phyloP scores from a whole-genome alignment of 2,888 invertebrate species.

The Caenorhabditis doughertyi region DNA sequence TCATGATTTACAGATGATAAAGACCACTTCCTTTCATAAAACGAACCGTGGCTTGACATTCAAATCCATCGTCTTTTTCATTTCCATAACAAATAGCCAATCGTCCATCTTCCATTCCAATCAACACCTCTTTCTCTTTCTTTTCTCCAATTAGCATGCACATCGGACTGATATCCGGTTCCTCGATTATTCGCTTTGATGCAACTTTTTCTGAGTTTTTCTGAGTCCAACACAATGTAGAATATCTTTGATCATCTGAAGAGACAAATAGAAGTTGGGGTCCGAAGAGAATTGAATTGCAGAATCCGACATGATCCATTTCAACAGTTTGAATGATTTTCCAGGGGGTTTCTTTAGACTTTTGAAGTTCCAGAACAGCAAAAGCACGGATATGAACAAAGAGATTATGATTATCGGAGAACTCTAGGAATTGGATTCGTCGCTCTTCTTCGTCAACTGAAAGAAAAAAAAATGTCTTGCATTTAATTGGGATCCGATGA shows the following conservation, averaged over 20 bases:
- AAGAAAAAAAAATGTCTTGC: conserved; percentile 4
- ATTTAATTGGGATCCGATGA: not conserved
- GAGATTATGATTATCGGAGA: conserved; percentile 3
- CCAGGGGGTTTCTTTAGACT: not conserved
- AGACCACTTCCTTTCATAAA: not conserved
- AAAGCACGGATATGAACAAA: conserved; percentile 43
- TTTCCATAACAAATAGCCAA: conserved; percentile 25
- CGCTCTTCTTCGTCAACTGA: conserved; percentile 37
- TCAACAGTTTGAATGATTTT: conserved; percentile 11
- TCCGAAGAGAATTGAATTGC: conserved; percentile 28
- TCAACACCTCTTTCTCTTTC: conserved; percentile 25
- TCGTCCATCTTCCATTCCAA: conserved; percentile 57
- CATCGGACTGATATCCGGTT: conserved; percentile 41
- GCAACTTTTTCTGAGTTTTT: not conserved
- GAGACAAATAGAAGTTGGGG: conserved; percentile 26
- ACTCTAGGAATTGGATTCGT: conserved; percentile 36
- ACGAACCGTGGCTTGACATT: not conserved
- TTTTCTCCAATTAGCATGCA: conserved; percentile 30
- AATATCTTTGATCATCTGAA: not conserved
- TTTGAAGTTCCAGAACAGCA: conserved; percentile 33
- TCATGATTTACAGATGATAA: too few relatives aligned
- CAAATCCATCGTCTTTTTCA: not conserved
- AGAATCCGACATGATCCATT: conserved; percentile 54
- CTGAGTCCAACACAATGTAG: conserved; percentile 22
- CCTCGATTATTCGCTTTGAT: not conserved